A percentile compares a stretch with the other conserved stretches of the same genome.
phyloP scores from a whole-genome alignment of 2,888 invertebrate genomes.

The Uropetala carovei region DNA sequence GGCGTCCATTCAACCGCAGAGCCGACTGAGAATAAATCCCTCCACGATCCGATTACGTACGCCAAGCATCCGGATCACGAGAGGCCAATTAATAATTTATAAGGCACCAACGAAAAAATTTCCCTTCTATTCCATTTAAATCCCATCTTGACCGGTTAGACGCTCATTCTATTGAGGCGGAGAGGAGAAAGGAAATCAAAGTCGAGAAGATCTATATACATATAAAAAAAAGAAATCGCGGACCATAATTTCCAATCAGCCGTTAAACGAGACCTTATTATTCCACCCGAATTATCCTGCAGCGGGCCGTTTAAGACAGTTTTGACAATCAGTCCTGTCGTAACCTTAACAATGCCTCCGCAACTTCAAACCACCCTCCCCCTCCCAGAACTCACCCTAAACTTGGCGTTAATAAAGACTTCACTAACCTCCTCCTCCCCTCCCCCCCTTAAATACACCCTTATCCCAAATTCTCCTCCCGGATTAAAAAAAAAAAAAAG shows the following conservation, averaged over 20 bases:
- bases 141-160: background rate
- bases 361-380: background rate
- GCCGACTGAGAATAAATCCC: too few relatives aligned
- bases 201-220: too few relatives aligned
- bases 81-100: too few relatives aligned
- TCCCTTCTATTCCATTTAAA: background rate
- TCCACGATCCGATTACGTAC: too few relatives aligned
- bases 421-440: background rate
- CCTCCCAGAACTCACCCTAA: too few relatives aligned
- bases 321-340: background rate
- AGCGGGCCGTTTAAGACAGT: background rate
- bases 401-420: background rate
- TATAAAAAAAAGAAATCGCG: too few relatives aligned
- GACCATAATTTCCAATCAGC: background rate
- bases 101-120: background rate
- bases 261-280: slow-evolving; percentile 18
- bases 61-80: too few relatives aligned
- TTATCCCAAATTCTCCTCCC: too few relatives aligned
- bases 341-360: slow-evolving; percentile 13
- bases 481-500: too few relatives aligned
- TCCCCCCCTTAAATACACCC: background rate
- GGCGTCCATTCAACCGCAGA: too few relatives aligned
- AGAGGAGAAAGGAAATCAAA: background rate
- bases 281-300: background rate
- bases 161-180: background rate